phyloP scores from a whole-genome alignment of 2,797 vertebrate species.

The Sciurus carolinensis region DNA sequence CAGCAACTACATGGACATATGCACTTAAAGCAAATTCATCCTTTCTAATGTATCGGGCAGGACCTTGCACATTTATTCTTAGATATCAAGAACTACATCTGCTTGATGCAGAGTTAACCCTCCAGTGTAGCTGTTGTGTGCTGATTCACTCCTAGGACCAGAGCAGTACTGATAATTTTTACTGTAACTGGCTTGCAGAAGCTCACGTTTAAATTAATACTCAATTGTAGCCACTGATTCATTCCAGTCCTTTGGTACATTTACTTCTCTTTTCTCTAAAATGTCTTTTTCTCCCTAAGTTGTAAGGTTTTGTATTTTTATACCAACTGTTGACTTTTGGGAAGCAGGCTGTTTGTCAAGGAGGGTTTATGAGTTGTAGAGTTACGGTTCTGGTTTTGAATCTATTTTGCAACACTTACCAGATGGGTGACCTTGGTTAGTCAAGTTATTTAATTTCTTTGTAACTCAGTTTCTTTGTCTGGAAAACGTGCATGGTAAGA shows the following conservation, averaged over 20 bases:
- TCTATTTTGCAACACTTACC: not conserved
- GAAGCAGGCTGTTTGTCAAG: not conserved
- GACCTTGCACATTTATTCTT: conserved; percentile 16
- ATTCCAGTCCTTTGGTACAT: not conserved
- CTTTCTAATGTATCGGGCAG: not conserved
- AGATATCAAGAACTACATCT: not conserved
- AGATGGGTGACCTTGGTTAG: not conserved
- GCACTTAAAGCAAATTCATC: not conserved
- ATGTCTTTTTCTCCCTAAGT: conserved; percentile 15
- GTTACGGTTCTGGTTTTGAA: not conserved
- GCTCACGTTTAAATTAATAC: conserved; percentile 29
- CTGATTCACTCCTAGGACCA: not conserved
- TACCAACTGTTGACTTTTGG: not conserved
- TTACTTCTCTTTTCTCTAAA: conserved; percentile 19
- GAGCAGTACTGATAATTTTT: not conserved
- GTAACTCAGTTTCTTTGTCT: not conserved
- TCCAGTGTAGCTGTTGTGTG: not conserved
- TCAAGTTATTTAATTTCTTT: conserved; percentile 37
- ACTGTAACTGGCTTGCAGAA: not conserved
- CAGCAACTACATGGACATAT: not conserved
- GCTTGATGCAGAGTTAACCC: not conserved
- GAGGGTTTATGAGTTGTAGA: not conserved
- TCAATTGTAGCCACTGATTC: not conserved
- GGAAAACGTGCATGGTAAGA: not conserved
- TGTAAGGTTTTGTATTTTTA: not conserved